Percentiles rank a stretch among this genome's conserved stretches.
Evolutionary conservation across 1,140 invertebrate species (phyloP).

Genomic region (Bombus soroeensis): DNA sequence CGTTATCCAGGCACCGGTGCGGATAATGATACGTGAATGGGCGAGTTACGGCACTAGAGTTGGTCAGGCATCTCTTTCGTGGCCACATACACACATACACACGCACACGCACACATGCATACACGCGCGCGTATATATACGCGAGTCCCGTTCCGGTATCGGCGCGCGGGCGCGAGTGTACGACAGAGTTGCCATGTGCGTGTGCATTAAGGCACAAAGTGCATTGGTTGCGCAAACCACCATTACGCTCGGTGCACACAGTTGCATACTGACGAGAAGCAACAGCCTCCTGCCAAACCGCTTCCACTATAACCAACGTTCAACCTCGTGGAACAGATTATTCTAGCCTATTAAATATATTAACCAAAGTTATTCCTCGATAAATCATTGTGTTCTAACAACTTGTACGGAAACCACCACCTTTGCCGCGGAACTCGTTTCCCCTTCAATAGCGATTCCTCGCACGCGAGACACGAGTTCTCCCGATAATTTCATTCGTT

Average conservation of each 20-base stretch:
- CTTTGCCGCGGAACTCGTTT: neutral
- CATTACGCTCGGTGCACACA: conserved; percentile 27
- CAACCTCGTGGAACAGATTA: conserved; percentile 1
- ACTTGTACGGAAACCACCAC: neutral
- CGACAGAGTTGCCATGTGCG: neutral
- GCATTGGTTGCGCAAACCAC: conserved; percentile 65
- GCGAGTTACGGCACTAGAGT: conserved; percentile 71
- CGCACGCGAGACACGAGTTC: neutral
- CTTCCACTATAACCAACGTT: neutral
- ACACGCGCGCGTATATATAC: too few relatives aligned
- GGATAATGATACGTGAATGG: conserved; percentile 81
- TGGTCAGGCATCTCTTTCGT: conserved; percentile 64
- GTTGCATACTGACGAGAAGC: neutral
- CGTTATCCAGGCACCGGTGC: conserved; percentile 76
- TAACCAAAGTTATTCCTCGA: neutral
- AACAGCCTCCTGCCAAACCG: neutral
- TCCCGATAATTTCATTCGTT: neutral
- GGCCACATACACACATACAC: neutral
- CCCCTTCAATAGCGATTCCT: too few relatives aligned
- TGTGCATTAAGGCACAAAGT: conserved; percentile 57
- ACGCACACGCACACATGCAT: accelerated
- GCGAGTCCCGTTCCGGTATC: neutral
- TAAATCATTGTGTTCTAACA: conserved; percentile 14
- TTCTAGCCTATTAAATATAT: conserved; percentile 10
- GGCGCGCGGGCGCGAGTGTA: neutral